Conservation (phyloP, 1,140 invertebrate species). For the Colletes gigas region DNA sequence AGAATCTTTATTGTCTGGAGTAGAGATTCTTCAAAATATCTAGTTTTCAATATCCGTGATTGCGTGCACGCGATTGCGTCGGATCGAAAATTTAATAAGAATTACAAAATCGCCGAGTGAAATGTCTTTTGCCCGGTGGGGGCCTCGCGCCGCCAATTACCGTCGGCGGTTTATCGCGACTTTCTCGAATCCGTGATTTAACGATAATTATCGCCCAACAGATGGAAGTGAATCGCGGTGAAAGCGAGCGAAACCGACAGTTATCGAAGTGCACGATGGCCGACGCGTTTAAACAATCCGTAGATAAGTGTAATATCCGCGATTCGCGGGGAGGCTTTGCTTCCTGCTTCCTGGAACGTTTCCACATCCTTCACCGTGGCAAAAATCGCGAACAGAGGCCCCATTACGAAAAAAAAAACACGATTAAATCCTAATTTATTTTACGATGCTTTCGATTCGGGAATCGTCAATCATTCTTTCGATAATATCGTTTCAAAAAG, state of each 20-base stretch:
- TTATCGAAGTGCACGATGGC: neutral
- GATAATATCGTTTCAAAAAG: too few relatives aligned
- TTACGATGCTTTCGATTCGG: too few relatives aligned
- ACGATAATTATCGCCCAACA: slow-evolving; percentile 29
- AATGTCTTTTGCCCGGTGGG: neutral
- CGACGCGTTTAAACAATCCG: neutral
- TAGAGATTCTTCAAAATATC: too few relatives aligned
- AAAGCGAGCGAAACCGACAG: slow-evolving; percentile 34
- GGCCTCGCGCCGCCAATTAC: neutral
- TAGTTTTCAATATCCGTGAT: too few relatives aligned
- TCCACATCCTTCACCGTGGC: neutral
- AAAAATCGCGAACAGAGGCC: neutral
- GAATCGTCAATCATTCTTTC: too few relatives aligned
- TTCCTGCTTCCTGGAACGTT: neutral
- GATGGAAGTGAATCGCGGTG: slow-evolving; percentile 30
- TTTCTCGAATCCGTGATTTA: slow-evolving; percentile 34
- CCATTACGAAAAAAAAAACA: too few relatives aligned
- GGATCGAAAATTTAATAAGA: neutral
- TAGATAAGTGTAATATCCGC: neutral
- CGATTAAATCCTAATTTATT: too few relatives aligned
- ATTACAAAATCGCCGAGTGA: neutral
- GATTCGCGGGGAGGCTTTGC: neutral
- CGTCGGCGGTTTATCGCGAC: slow-evolving; percentile 18
- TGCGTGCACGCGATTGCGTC: neutral
- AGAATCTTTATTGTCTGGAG: too few relatives aligned